Percentiles rank a stretch among this genome's conserved stretches.
Conservation (phyloP, 23 tunicate species). For the Clavelina lepadiformis region DNA sequence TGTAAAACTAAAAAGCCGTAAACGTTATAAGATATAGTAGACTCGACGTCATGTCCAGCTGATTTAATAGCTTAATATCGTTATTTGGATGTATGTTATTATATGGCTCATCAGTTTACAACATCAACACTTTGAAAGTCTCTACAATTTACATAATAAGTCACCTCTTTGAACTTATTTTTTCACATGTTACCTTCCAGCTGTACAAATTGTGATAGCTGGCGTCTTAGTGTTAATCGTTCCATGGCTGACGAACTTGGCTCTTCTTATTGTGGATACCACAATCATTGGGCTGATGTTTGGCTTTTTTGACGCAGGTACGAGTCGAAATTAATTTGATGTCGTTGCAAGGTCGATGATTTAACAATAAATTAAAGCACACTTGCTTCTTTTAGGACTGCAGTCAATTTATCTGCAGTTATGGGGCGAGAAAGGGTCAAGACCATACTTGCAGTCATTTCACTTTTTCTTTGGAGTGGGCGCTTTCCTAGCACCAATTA, state of each 20-base stretch:
- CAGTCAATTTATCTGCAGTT: conserved; percentile 63
- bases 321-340: not conserved
- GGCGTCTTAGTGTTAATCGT: conserved; percentile 66
- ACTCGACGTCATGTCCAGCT: too few species aligned
- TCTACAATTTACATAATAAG: too few species aligned
- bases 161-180: too few species aligned
- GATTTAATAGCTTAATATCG: too few species aligned
- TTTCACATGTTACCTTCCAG: conserved; percentile 39
- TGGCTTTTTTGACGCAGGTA: conserved; percentile 83
- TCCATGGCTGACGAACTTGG: conserved; percentile 65
- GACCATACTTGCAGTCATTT: conserved; percentile 78
- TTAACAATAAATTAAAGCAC: not conserved
- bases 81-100: too few species aligned
- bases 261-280: conserved; percentile 44
- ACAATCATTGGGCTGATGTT: conserved; percentile 58
- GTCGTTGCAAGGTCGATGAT: not conserved
- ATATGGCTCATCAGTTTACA: too few species aligned
- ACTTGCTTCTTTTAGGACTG: conserved; percentile 30
- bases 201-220: conserved; percentile 44
- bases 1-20: not conserved
- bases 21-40: not conserved
- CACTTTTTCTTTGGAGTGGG: conserved; percentile 87
- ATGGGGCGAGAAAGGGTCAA: conserved; percentile 89
- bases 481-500: conserved; percentile 74
- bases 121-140: too few species aligned